Percentiles rank a stretch among this genome's conserved stretches.
Conservation (phyloP, 2,888 invertebrate species). For the Portevinia maculata region DNA sequence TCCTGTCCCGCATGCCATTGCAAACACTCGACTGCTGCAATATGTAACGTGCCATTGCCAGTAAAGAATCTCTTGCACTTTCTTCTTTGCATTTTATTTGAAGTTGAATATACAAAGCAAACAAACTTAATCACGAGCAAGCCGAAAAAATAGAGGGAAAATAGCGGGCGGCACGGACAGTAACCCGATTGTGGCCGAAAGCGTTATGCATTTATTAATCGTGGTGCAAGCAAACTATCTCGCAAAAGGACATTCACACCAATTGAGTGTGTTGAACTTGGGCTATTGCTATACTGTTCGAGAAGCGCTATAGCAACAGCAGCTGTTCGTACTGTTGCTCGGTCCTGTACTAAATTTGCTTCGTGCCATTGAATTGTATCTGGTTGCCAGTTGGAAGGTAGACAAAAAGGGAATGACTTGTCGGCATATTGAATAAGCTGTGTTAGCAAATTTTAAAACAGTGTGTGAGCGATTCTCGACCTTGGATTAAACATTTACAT, state of each 20-base stretch:
- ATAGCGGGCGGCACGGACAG: background rate
- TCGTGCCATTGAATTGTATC: slow-evolving; percentile 43
- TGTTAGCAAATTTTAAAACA: too few species aligned
- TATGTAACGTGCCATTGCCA: slow-evolving; percentile 25
- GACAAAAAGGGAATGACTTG: too few species aligned
- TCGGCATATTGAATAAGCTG: too few species aligned
- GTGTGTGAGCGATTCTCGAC: too few species aligned
- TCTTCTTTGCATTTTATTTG: slow-evolving; percentile 32
- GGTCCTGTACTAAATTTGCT: slow-evolving; percentile 51
- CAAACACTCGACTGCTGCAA: slow-evolving; percentile 46
- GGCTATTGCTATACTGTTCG: slow-evolving; percentile 33
- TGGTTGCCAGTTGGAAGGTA: slow-evolving; percentile 30
- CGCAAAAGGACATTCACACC: slow-evolving; percentile 72
- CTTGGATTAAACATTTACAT: too few species aligned
- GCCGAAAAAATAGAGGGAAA: slow-evolving; percentile 1
- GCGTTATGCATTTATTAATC: slow-evolving; percentile 68
- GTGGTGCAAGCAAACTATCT: slow-evolving; percentile 68
- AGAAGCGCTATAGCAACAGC: background rate
- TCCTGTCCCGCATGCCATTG: slow-evolving; percentile 27
- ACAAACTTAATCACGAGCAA: slow-evolving; percentile 50
- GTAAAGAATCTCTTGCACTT: slow-evolving; percentile 41
- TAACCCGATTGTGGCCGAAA: slow-evolving; percentile 69
- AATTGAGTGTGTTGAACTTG: slow-evolving; percentile 73
- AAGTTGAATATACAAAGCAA: slow-evolving; percentile 58
- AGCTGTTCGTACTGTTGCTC: slow-evolving; percentile 48